These are phyloP conservation scores for Polypedilum pembai DNA, from an alignment of 1,140 invertebrate genomes.

Conservation along the genomic window DNA sequence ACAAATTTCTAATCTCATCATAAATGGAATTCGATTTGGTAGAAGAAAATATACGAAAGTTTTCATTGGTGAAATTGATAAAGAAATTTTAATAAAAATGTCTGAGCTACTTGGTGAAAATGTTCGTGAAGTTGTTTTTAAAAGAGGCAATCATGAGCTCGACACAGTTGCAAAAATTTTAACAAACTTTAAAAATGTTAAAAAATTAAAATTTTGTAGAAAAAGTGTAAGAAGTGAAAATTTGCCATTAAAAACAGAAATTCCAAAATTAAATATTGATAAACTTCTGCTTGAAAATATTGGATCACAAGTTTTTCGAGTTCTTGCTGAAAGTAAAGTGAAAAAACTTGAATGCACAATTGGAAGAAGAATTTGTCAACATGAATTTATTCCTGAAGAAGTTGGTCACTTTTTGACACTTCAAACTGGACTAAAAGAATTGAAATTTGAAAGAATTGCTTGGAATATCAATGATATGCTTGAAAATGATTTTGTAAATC, in stretches of 20 bases:
- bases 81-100: not conserved
- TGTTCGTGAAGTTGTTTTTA: not conserved
- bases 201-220: not conserved
- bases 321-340: not conserved
- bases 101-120: not conserved
- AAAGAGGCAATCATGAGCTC: not conserved
- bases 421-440: not conserved
- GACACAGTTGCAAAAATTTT: not conserved
- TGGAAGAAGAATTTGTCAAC: not conserved
- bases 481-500: not conserved
- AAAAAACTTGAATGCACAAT: not conserved
- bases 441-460: not conserved
- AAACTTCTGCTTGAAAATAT: not conserved
- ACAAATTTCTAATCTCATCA: not conserved
- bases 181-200: not conserved
- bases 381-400: constrained; percentile 1
- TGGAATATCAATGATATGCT: not conserved
- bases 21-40: not conserved
- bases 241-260: not conserved
- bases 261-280: not conserved
- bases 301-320: not conserved
- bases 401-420: not conserved
- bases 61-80: not conserved
- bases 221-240: not conserved
- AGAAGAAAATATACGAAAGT: not conserved